phyloP scores from a whole-genome alignment of 2,888 invertebrate species.

The Lasioglossum morio region DNA sequence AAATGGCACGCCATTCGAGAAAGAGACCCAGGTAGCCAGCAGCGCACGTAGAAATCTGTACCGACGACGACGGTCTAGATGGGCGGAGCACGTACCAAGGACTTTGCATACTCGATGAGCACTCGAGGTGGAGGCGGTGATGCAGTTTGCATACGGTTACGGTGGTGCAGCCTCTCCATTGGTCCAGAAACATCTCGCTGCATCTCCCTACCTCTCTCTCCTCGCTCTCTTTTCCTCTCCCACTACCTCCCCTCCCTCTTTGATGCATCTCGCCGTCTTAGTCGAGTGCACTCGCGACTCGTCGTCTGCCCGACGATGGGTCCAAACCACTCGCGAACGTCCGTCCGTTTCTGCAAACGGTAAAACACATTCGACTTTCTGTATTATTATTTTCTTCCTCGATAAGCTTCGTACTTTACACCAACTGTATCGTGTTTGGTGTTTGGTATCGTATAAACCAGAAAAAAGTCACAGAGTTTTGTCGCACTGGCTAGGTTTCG shows the following conservation, averaged over 20 bases:
- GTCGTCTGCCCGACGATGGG: slow-evolving; percentile 50
- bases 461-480: no score
- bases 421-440: no score
- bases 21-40: slow-evolving; percentile 1
- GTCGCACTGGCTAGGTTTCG: no score
- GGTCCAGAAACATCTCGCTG: slow-evolving; percentile 79
- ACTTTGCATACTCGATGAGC: slow-evolving; percentile 82
- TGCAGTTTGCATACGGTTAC: slow-evolving; percentile 82
- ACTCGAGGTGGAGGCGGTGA: slow-evolving; percentile 78
- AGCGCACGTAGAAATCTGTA: slow-evolving; percentile 58
- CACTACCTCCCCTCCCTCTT: slow-evolving; percentile 66
- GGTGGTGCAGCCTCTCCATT: slow-evolving; percentile 79
- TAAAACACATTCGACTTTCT: background rate
- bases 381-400: background rate
- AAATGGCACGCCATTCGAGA: slow-evolving; percentile 53
- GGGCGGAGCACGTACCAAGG: slow-evolving; percentile 80
- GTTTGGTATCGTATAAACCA: no score
- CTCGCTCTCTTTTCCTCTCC: slow-evolving; percentile 66
- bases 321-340: slow-evolving; percentile 24
- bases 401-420: no score
- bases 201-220: slow-evolving; percentile 70
- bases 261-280: slow-evolving; percentile 65
- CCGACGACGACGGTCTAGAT: slow-evolving; percentile 52
- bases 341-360: background rate
- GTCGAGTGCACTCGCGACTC: slow-evolving; percentile 65